Evolutionary conservation across 2,113 vertebrate species (phyloP).

Genomic region (Trichomycterus rosablanca): DNA sequence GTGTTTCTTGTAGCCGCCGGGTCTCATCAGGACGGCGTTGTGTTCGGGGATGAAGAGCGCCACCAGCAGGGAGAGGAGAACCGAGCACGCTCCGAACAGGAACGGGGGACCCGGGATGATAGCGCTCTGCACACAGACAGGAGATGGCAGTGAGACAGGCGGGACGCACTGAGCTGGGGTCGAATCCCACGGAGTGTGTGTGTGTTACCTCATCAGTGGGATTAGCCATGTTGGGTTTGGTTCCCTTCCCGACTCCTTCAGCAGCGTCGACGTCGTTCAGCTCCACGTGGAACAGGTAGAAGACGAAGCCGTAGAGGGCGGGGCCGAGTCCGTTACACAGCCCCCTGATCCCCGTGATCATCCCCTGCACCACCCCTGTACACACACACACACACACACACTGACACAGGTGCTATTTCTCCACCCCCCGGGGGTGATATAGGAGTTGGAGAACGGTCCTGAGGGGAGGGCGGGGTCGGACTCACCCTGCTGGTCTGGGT

Average conservation of each 20-base stretch:
- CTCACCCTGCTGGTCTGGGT: constrained; percentile 85
- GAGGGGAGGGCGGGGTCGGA: too few relatives aligned
- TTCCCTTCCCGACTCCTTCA: constrained; percentile 70
- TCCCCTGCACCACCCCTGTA: constrained; percentile 85
- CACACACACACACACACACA: neutral
- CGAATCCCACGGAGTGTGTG: too few relatives aligned
- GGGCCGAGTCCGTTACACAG: constrained; percentile 85
- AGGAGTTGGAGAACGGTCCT: too few relatives aligned
- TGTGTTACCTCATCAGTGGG: constrained; percentile 81
- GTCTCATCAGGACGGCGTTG: constrained; percentile 69
- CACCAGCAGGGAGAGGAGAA: constrained; percentile 85
- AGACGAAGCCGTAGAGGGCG: constrained; percentile 81
- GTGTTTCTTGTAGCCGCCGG: constrained; percentile 84
- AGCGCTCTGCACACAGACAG: constrained; percentile 67
- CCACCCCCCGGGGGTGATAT: too few relatives aligned
- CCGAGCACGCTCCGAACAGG: constrained; percentile 86
- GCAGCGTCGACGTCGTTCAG: constrained; percentile 72
- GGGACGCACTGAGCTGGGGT: too few relatives aligned
- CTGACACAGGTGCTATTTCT: too few relatives aligned
- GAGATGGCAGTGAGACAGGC: neutral
- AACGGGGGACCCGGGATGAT: constrained; percentile 92
- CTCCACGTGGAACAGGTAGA: constrained; percentile 87
- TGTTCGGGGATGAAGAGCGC: constrained; percentile 89
- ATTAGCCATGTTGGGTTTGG: constrained; percentile 82
- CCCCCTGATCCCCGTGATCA: constrained; percentile 87